phyloP scores from a whole-genome alignment of 2,888 invertebrate genomes.

The Melanostoma mellinum region DNA sequence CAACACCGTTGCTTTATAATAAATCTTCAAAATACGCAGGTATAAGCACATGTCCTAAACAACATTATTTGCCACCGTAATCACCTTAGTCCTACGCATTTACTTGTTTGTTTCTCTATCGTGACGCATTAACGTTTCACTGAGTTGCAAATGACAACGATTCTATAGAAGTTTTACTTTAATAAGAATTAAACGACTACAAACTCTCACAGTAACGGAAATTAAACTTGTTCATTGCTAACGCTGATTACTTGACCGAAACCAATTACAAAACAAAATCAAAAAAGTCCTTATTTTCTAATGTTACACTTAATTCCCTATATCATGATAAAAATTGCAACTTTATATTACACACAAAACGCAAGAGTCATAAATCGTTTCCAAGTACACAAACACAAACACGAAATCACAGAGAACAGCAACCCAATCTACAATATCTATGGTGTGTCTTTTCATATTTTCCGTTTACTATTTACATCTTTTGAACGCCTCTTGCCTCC shows the following conservation, averaged over 20 bases:
- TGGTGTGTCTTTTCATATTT: no score
- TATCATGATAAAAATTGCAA: slow-evolving; percentile 36
- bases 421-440: slow-evolving; percentile 8
- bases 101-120: no score
- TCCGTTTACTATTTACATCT: not conserved
- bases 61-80: no score
- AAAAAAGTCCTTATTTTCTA: slow-evolving; percentile 27
- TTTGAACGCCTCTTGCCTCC: not conserved
- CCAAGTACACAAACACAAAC: slow-evolving; percentile 38
- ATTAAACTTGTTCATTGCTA: not conserved
- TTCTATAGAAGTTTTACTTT: no score
- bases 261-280: not conserved
- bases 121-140: no score
- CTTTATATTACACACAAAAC: slow-evolving; percentile 42
- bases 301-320: slow-evolving; percentile 49
- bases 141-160: no score
- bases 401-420: slow-evolving; percentile 31
- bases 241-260: not conserved
- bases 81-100: no score
- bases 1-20: no score
- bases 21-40: no score
- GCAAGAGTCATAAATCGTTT: slow-evolving; percentile 55
- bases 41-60: no score
- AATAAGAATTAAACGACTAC: no score
- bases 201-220: not conserved